Evolutionary conservation across 2,888 invertebrate species (phyloP).

Genomic region (Dryadula phaetusa): DNA sequence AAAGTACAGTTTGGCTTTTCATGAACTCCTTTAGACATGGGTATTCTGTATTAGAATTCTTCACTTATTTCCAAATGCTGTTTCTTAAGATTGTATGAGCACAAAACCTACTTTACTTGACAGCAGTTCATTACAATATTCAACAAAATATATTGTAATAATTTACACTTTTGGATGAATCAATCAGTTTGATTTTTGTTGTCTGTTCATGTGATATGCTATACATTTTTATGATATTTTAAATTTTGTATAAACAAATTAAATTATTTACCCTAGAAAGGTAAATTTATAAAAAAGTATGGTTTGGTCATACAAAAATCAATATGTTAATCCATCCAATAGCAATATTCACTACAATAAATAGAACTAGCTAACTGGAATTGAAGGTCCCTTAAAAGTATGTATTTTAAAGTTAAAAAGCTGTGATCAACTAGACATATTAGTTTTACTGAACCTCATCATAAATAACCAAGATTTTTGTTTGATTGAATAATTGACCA

Average conservation of each 20-base stretch:
- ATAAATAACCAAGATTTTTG: conserved; percentile 30
- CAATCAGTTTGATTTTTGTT: conserved; percentile 65
- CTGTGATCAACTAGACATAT: conserved; percentile 76
- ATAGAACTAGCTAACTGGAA: conserved; percentile 84
- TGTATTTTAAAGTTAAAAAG: conserved; percentile 73
- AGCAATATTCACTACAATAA: conserved; percentile 79
- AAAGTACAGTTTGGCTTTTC: conserved; percentile 78
- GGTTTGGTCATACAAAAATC: conserved; percentile 80
- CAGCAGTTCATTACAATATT: conserved; percentile 75
- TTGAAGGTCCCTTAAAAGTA: conserved; percentile 85
- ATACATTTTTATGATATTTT: conserved; percentile 78
- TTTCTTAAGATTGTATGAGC: conserved; percentile 73
- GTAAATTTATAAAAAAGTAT: conserved; percentile 78
- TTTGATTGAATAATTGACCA: conserved; percentile 72
- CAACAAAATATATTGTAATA: conserved; percentile 81
- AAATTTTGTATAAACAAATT: conserved; percentile 73
- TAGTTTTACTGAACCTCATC: conserved; percentile 28
- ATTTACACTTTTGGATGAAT: conserved; percentile 71
- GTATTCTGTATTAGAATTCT: conserved; percentile 66
- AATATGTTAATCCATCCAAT: conserved; percentile 72
- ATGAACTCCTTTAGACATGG: conserved; percentile 69
- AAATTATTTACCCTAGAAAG: conserved; percentile 69
- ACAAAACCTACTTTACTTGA: conserved; percentile 70
- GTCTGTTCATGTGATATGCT: conserved; percentile 76
- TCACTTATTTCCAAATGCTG: conserved; percentile 84